A percentile compares a stretch with the other conserved stretches of the same genome.
Conservation (phyloP, 2,113 vertebrate genomes). For the Sus scrofa region T2T-Sscrofa CM000826.6:134042501-134043000, state of each 20-base stretch:
- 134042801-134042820: not conserved
- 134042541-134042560: slow-evolving; percentile 42
- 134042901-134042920: slow-evolving; percentile 39
- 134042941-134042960: not conserved
- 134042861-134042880: not conserved
- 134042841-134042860: not conserved
- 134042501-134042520: not conserved
- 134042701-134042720: not conserved
- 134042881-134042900: not conserved
- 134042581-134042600: not conserved
- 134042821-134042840: not conserved
- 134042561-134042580: not conserved
- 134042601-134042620: not conserved
- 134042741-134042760: not conserved
- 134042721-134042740: not conserved
- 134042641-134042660: not conserved
- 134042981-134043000: too few species aligned
- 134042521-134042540: not conserved
- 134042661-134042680: not conserved
- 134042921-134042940: not conserved
- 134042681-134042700: not conserved
- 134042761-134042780: slow-evolving; percentile 12
- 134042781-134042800: not conserved
- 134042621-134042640: not conserved
- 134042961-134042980: not conserved